Evolutionary conservation across 37 sponge, comb jelly and placozoan genomes (phyloP).

Genomic region (Crambe crambe): DNA sequence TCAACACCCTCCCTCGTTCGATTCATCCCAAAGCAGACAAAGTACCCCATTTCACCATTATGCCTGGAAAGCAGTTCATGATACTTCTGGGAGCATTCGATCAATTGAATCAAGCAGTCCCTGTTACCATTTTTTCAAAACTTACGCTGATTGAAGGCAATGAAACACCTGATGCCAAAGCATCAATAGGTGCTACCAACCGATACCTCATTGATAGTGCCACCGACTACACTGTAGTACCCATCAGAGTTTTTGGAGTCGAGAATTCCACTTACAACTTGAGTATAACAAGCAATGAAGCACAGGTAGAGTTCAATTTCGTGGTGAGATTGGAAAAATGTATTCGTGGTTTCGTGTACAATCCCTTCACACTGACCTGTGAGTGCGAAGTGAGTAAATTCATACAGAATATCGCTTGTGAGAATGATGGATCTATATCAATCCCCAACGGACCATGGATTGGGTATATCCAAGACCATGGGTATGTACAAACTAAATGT

Average conservation of each 20-base stretch:
- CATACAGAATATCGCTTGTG: background rate
- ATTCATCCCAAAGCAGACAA: background rate
- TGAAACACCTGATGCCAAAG: background rate
- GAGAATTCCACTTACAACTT: slow-evolving; percentile 1
- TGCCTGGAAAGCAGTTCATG: slow-evolving; percentile 11
- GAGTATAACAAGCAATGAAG: slow-evolving; percentile 26
- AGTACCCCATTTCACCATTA: background rate
- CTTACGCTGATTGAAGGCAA: background rate
- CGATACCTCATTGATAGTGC: slow-evolving; percentile 5
- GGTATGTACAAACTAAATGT: background rate
- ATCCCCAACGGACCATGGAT: slow-evolving; percentile 20
- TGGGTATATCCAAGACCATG: background rate
- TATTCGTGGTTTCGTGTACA: slow-evolving; percentile 23
- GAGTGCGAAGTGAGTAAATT: background rate
- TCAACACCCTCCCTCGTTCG: background rate
- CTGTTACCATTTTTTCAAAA: slow-evolving; percentile 7
- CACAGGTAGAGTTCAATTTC: slow-evolving; percentile 1
- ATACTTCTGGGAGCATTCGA: background rate
- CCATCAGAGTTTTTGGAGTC: slow-evolving; percentile 1
- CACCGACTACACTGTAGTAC: background rate
- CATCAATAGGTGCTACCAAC: slow-evolving; percentile 12
- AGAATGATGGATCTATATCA: slow-evolving; percentile 17
- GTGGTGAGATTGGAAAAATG: slow-evolving; percentile 17
- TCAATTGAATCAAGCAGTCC: slow-evolving; percentile 4
- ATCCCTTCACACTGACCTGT: slow-evolving; percentile 1